Evolutionary conservation across 53 echinoderm and acorn worm genomes (phyloP), one percentile per base, ranked within the genome.

Genomic region (Crossaster papposus): DNA sequence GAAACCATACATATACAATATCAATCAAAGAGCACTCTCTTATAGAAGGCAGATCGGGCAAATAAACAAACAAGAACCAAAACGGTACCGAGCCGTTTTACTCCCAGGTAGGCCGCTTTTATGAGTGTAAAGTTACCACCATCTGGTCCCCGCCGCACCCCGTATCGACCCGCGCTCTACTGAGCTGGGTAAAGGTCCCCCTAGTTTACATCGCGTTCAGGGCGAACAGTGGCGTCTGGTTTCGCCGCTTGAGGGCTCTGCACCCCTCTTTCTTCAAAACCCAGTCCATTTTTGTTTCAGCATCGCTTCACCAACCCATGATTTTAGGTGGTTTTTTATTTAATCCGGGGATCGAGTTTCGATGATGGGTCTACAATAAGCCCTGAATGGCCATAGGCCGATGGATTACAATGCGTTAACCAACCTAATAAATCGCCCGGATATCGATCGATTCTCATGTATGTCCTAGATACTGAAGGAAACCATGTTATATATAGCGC

Each of bases 41-140:
- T n/a, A n/a, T n/a, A 68, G 37, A 38, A 70, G 82, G 82, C 82
- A 82, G n/a, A n/a, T 82, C 68, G 70, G 29, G 36, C 33, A 35
- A 22, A 55, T 64, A 82, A 82, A 54, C 30, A 79, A 53, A 79
- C 54, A 30, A 30, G 33, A 34, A 37, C 38, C 65, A 65, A 32
- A 73, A 31, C 12, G 22, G 44, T 44, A 24, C 28, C 8, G 4
- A 1, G 18, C 74, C 11, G 15, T 73, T 73, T 14, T 36, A 82
- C 70, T 38, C 35, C 15, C 14, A 82, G 85, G 72, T 72, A 85
- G 17, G 28, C 23, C 26, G 10, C 51, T 85, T 85, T 85, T 72
- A 85, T 85, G 85, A 73, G 85, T 85, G 85, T 85, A 85, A 85
- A 72, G 72, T 85, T 85, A 85, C 85, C 51, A 52, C 85, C 85